Base-by-base conservation (phyloP, 1,140 invertebrate species). In the Neuroterus valhalla region DNA sequence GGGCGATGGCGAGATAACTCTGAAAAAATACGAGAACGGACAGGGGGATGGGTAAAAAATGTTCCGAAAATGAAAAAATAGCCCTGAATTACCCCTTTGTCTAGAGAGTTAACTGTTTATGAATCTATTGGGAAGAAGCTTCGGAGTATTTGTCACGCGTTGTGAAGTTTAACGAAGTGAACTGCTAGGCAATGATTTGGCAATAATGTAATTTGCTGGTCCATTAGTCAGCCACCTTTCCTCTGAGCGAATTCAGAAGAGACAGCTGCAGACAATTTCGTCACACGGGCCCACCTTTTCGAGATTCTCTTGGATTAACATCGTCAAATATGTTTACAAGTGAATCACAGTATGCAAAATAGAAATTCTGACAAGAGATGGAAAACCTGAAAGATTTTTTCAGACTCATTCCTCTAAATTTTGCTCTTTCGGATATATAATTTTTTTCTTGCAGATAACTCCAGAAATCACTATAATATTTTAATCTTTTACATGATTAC, bases 131-230 rank as follows among this genome's bases (percentile, higher is more conserved):
- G 31, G 0, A 5, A n/a, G 48, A n/a, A 50, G 12, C 15, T 44
- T 21, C 44, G 43, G 38, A 46, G 44, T 68, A 45, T 68, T 68
- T 68, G n/a, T 68, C 67, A 45, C 21, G 23, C 38, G 42, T 38
- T 55, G 26, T 38, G 12, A 55, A 46, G 26, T 73, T 78, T 68
- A 78, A 75, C 74, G 69, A 76, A 66, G 74, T 70, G 74, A 76
- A 73, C 71, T 73, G 50, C 62, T 71, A 67, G 71, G 74, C 71
- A 76, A 68, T 75, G 75, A 78, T 81, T 82, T 70, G 77, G 67
- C 66, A 79, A 76, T 81, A 82, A 79, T 78, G 73, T 81, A 82
- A 77, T 77, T 77, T 82, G 78, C 75, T 79, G 79, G 71, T 81
- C 79, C 78, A 83, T 83, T 83, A 81, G 78, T 79, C 81, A 81